A percentile compares a stretch with the other conserved stretches of the same genome.
Evolutionary conservation across 2,888 invertebrate species (phyloP).

Genomic region (Tachystola acroxantha): DNA sequence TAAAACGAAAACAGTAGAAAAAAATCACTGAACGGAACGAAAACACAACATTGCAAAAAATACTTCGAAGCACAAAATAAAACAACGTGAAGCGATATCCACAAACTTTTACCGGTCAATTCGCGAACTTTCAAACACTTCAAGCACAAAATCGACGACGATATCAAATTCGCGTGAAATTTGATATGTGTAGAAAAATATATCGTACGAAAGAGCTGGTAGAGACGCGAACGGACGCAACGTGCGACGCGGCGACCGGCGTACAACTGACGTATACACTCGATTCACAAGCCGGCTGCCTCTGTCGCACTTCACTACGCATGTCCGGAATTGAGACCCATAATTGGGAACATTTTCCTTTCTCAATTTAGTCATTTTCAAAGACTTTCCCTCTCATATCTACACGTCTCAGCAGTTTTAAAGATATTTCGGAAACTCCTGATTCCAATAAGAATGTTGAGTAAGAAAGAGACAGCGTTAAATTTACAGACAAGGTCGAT

Average conservation of each 20-base stretch:
- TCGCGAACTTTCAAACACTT: constrained; percentile 60
- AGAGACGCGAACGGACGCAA: constrained; percentile 28
- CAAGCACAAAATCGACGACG: constrained; percentile 63
- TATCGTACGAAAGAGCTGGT: constrained; percentile 15
- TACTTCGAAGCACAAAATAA: constrained; percentile 31
- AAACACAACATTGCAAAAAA: constrained; percentile 58
- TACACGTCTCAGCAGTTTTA: constrained; percentile 7
- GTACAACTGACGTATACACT: constrained; percentile 57
- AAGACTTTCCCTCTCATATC: constrained; percentile 5
- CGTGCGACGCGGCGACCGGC: constrained; percentile 56
- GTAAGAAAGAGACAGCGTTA: constrained; percentile 38
- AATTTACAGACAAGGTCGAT: constrained; percentile 50
- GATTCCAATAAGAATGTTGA: constrained; percentile 5
- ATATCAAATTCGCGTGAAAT: constrained; percentile 75
- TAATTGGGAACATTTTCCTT: not conserved
- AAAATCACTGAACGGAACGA: constrained; percentile 55
- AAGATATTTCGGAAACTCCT: not conserved
- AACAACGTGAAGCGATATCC: constrained; percentile 27
- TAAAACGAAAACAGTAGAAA: constrained; percentile 48
- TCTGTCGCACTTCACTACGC: constrained; percentile 67
- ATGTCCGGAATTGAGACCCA: constrained; percentile 53
- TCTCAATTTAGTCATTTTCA: constrained; percentile 8
- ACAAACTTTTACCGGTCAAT: constrained; percentile 51
- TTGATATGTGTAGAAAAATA: constrained; percentile 69
- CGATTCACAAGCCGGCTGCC: constrained; percentile 38